Evolutionary conservation across 2,797 vertebrate genomes (phyloP).

Genomic region (Hemitrygon akajei): DNA sequence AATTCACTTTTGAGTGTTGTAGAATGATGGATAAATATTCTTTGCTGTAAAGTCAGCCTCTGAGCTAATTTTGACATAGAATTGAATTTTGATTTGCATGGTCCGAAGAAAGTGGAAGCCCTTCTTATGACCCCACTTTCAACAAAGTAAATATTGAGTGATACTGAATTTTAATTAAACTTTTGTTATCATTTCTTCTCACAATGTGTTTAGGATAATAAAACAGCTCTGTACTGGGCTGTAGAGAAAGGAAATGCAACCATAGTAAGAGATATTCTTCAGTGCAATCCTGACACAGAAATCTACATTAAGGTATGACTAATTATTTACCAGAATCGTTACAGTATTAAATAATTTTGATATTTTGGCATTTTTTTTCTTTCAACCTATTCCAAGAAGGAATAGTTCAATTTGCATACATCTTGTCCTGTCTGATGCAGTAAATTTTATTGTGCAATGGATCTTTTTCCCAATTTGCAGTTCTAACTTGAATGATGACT

Average conservation of each 20-base stretch:
- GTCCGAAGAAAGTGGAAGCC: not conserved
- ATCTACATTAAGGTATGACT: conserved; percentile 83
- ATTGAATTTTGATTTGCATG: not conserved
- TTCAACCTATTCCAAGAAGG: not conserved
- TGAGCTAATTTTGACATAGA: not conserved
- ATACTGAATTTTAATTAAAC: not conserved
- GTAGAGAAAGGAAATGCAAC: conserved; percentile 94
- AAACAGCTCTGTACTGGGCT: conserved; percentile 93
- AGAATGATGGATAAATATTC: not conserved
- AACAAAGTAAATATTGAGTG: not conserved
- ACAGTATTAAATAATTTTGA: not conserved
- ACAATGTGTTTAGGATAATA: conserved; percentile 70
- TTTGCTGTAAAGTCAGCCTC: not conserved
- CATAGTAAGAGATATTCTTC: conserved; percentile 92
- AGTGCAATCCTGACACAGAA: conserved; percentile 94
- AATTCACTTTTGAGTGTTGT: not conserved
- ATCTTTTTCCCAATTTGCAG: not conserved
- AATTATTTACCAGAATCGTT: not conserved
- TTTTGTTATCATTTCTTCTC: not conserved
- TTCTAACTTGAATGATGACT: not conserved
- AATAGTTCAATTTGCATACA: not conserved
- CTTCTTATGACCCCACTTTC: not conserved
- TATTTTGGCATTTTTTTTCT: too few relatives aligned
- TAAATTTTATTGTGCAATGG: not conserved
- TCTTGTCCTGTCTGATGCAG: not conserved